Evolutionary conservation across 2,113 vertebrate species (phyloP), one percentile per base, ranked within the genome.

Genomic region (Petrocephalus zakoni): DNA sequence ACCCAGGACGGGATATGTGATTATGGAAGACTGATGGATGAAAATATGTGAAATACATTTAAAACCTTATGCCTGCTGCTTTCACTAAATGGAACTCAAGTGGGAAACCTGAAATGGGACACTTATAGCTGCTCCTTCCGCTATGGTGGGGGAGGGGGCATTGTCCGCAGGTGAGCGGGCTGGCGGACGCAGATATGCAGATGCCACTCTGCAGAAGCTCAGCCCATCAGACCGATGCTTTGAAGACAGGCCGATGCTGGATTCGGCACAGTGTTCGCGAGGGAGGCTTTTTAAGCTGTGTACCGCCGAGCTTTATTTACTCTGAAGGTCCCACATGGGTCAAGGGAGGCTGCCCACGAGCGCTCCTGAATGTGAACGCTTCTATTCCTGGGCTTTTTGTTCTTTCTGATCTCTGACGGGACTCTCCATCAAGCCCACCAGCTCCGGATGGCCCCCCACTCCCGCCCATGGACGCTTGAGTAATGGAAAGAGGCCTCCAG

Each of bases 151-250:
- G 42, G 21, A 21, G 4, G 19, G 25, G 51, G 29, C 37, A 25
- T 64, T 55, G 29, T 55, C 86, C 2, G 56, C n/a, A 87, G 51
- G 55, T 46, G 29, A 87, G 34, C 19, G 10, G 86, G 53, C 56
- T 87, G 86, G 29, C 55, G 8, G 56, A 37, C 42, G 13, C 53
- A 46, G 86, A 87, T 87, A 49, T 34, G 89, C 89, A 91, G 87
- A 90, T 17, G 51, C 85, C 87, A 5, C 61, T 19, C 47, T 53
- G 87, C 90, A 47, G 56, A 61, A 37, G 37, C n/a, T 87, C 61
- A 68, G 55, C 82, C n/a, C 46, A 52, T 52, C 25, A 34, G 52
- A 21, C 25, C n/a, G 47, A 78, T 5, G 83, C 87, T 88, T 90
- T 89, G 83, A 51, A 46, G 46, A 49, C 52, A 56, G 84, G 29